Conservation (phyloP, 2,113 vertebrate species). For the Periophthalmus modestus region DNA sequence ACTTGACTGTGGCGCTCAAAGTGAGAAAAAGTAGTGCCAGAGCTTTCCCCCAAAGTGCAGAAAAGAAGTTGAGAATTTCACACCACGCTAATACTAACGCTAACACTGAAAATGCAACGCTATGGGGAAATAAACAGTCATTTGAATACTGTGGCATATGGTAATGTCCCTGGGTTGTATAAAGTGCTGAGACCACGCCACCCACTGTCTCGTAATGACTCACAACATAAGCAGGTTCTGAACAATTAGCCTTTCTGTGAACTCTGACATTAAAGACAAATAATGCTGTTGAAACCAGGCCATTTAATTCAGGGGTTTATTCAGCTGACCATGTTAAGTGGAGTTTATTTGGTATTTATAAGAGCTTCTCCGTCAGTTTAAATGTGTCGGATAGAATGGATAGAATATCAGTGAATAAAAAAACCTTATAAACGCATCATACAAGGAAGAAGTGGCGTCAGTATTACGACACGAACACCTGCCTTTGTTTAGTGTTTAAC, state of each 20-base stretch:
- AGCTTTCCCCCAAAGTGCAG: neutral
- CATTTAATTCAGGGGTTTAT: constrained; percentile 11
- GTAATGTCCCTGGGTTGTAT: constrained; percentile 31
- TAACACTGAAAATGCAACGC: constrained; percentile 27
- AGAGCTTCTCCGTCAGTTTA: neutral
- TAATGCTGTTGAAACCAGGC: constrained; percentile 23
- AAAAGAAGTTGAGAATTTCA: constrained; percentile 16
- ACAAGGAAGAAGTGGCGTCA: too few species aligned
- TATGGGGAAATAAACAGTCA: constrained; percentile 13
- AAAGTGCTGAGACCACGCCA: constrained; percentile 37
- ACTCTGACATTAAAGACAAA: constrained; percentile 33
- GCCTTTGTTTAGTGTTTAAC: too few species aligned
- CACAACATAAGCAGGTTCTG: constrained; percentile 52
- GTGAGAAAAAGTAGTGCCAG: constrained; percentile 23
- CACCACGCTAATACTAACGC: constrained; percentile 2
- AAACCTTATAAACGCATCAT: too few species aligned
- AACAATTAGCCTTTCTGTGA: constrained; percentile 63
- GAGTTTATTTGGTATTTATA: constrained; percentile 11
- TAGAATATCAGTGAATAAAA: neutral
- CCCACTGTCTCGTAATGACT: constrained; percentile 54
- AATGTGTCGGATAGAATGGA: neutral
- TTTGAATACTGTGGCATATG: constrained; percentile 53
- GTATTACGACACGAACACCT: too few species aligned
- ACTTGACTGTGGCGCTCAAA: constrained; percentile 15
- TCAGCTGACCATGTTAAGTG: constrained; percentile 10